These are phyloP conservation scores for Scaptodrosophila lebanonensis DNA, from an alignment of 1,140 invertebrate species.

Conservation along the genomic window DNA sequence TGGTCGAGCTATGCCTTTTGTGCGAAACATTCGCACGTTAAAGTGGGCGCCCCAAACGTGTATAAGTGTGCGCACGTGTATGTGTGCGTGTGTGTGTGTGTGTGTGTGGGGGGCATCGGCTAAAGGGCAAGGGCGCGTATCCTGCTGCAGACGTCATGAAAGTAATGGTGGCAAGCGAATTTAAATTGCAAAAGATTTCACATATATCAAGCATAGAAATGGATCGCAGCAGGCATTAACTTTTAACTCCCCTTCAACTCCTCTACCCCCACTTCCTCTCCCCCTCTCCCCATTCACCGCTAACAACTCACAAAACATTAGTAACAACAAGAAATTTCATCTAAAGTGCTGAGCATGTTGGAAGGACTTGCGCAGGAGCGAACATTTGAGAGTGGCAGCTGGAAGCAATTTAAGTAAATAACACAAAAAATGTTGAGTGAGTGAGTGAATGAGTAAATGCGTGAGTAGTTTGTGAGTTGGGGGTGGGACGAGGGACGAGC, in stretches of 20 bases:
- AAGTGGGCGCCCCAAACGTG: constrained; percentile 38
- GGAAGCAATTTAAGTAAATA: constrained; percentile 47
- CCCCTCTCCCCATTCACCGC: no score
- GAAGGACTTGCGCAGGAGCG: constrained; percentile 38
- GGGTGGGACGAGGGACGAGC: not conserved
- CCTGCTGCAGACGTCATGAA: not conserved
- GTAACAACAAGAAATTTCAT: no score
- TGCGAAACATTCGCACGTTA: constrained; percentile 43
- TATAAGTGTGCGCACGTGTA: not conserved
- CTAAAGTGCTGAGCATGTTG: no score
- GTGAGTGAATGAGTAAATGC: constrained; percentile 23
- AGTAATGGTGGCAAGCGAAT: constrained; percentile 8
- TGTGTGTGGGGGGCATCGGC: constrained; percentile 8
- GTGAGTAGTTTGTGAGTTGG: constrained; percentile 5
- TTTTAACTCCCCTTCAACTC: no score
- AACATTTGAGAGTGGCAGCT: not conserved
- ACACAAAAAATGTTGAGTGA: constrained; percentile 34
- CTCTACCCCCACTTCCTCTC: no score
- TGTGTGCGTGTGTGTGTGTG: constrained; percentile 1
- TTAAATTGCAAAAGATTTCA: constrained; percentile 7
- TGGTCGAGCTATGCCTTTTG: constrained; percentile 55
- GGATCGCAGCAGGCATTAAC: no score
- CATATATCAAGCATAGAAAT: constrained; percentile 7
- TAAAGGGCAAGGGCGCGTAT: constrained; percentile 11
- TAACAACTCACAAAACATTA: no score